A percentile compares a stretch with the other conserved stretches of the same genome.
phyloP scores from a whole-genome alignment of 2,113 vertebrate species.

The Hystrix brachyura region DNA sequence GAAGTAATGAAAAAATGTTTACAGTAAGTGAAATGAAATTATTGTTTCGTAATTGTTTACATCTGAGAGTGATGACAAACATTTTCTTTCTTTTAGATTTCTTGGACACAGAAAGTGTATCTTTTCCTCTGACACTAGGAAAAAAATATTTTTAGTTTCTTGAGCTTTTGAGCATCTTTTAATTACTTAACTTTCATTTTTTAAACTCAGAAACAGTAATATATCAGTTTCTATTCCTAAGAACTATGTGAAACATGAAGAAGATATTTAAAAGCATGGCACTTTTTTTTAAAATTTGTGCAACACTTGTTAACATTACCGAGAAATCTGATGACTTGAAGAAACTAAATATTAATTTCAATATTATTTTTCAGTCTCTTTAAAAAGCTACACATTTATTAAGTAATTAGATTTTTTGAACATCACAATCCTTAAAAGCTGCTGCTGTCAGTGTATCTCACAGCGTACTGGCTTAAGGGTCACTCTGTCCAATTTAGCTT shows the following conservation, averaged over 20 bases:
- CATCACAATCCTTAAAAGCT: neutral
- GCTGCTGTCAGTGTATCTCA: neutral
- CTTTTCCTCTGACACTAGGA: neutral
- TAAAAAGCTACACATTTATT: neutral
- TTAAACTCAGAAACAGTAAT: neutral
- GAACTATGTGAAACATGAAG: conserved; percentile 41
- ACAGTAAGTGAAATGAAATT: conserved; percentile 6
- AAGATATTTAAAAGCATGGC: conserved; percentile 1
- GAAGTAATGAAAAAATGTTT: neutral
- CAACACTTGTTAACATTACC: neutral
- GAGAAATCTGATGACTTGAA: neutral
- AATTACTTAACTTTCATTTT: neutral
- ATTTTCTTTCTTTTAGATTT: neutral
- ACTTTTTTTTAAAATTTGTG: conserved; percentile 34
- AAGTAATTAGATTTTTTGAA: conserved; percentile 31
- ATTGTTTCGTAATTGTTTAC: neutral
- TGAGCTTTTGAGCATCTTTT: neutral
- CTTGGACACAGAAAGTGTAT: neutral
- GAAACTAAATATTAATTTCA: conserved; percentile 27
- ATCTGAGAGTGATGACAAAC: neutral
- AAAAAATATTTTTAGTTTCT: neutral
- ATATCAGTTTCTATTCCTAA: conserved; percentile 38
- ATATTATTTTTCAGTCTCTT: conserved; percentile 25
- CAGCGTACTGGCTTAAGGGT: neutral
- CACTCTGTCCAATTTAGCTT: conserved; percentile 17